Evolutionary conservation across 2,888 invertebrate species (phyloP).

Genomic region (Ormyrus rosae): DNA sequence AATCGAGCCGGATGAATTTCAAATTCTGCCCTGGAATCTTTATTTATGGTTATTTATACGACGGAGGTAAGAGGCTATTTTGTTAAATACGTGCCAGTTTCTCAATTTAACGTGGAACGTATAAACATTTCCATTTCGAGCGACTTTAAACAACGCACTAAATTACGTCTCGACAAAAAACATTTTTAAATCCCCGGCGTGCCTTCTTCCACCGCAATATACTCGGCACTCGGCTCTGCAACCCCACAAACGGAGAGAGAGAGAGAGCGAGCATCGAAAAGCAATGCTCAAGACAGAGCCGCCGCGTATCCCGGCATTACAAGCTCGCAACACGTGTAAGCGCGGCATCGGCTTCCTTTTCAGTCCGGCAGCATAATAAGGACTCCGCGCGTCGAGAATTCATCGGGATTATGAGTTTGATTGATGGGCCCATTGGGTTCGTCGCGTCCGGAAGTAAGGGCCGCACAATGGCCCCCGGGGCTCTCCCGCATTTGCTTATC

Average conservation of each 20-base stretch:
- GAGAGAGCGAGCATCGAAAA: background rate
- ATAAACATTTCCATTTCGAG: background rate
- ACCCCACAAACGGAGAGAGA: background rate
- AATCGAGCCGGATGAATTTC: conserved; percentile 5
- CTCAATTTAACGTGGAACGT: too few relatives aligned
- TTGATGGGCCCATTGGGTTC: conserved; percentile 47
- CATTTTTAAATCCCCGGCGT: background rate
- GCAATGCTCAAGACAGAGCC: conserved; percentile 7
- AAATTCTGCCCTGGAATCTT: background rate
- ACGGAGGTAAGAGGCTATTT: background rate
- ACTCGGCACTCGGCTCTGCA: background rate
- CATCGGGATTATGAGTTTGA: conserved; percentile 55
- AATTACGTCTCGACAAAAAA: background rate
- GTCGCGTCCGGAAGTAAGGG: conserved; percentile 27
- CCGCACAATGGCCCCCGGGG: background rate
- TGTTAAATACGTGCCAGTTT: background rate
- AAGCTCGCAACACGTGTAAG: background rate
- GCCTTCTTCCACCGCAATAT: conserved; percentile 1
- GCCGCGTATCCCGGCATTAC: too few relatives aligned
- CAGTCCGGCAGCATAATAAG: conserved; percentile 37
- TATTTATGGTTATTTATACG: conserved; percentile 9
- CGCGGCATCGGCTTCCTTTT: conserved; percentile 37
- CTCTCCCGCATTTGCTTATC: conserved; percentile 60
- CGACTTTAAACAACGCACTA: background rate
- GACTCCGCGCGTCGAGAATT: conserved; percentile 19